Percentiles rank a stretch among this genome's conserved stretches.
These are phyloP conservation scores for Philopedon plagiatum DNA, from an alignment of 2,888 invertebrate genomes.

Conservation along the genomic window DNA sequence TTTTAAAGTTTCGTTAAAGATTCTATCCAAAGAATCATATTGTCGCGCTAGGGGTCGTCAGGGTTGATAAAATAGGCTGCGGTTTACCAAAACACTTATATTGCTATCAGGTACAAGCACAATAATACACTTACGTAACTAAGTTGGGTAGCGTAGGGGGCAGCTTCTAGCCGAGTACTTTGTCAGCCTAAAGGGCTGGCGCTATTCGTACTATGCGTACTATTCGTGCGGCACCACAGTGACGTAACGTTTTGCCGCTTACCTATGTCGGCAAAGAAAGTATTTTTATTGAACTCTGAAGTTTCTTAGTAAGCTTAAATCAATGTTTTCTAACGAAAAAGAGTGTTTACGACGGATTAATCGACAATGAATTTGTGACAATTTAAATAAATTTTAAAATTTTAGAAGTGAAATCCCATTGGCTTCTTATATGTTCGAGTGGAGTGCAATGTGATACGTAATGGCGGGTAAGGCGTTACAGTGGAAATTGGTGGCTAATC, in stretches of 20 bases:
- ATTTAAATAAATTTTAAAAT: constrained; percentile 25
- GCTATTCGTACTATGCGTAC: too few relatives aligned
- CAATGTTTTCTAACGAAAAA: constrained; percentile 43
- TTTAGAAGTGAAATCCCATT: constrained; percentile 52
- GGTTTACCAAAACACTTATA: too few relatives aligned
- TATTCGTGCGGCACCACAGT: too few relatives aligned
- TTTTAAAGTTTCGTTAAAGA: too few relatives aligned
- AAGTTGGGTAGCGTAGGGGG: too few relatives aligned
- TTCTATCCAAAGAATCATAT: too few relatives aligned
- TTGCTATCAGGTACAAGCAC: too few relatives aligned
- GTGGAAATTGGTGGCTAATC: constrained; percentile 97
- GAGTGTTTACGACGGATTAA: constrained; percentile 23
- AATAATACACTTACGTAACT: too few relatives aligned
- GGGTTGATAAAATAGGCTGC: too few relatives aligned
- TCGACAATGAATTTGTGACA: constrained; percentile 32
- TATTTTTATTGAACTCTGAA: constrained; percentile 24
- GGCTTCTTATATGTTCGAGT: constrained; percentile 59
- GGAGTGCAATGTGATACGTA: constrained; percentile 71
- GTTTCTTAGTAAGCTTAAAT: constrained; percentile 50
- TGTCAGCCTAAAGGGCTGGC: too few relatives aligned
- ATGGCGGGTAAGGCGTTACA: constrained; percentile 95
- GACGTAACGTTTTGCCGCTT: constrained; percentile 62
- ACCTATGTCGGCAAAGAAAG: constrained; percentile 54
- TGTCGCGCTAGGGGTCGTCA: too few relatives aligned
- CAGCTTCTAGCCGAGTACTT: too few relatives aligned